Evolutionary conservation across 2,888 invertebrate genomes (phyloP).

Genomic region (Incurvaria masculella): DNA sequence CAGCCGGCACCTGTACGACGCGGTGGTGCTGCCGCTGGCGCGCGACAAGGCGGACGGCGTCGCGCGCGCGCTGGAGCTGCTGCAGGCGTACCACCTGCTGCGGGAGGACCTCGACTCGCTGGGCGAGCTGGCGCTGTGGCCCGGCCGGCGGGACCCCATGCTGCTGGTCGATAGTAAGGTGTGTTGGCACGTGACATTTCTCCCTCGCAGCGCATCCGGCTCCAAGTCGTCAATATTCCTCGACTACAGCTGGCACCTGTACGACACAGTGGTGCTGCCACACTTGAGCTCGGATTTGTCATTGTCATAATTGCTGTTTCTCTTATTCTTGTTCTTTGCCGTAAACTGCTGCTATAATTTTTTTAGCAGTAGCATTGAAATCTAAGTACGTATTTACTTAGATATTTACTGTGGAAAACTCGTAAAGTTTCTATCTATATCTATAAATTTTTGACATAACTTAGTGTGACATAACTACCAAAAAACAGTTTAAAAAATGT

Average conservation of each 20-base stretch:
- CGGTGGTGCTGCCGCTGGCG: slow-evolving; percentile 75
- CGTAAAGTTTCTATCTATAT: no score
- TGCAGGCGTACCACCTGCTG: slow-evolving; percentile 82
- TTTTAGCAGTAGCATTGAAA: no score
- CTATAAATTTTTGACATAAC: no score
- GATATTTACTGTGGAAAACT: no score
- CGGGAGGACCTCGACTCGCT: slow-evolving; percentile 92
- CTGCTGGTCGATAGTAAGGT: slow-evolving; percentile 73
- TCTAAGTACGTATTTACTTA: no score
- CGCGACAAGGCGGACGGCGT: slow-evolving; percentile 70
- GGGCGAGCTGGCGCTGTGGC: slow-evolving; percentile 83
- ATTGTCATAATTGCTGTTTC: no score
- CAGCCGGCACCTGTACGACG: slow-evolving; percentile 70
- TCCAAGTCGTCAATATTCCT: slow-evolving; percentile 79
- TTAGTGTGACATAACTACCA: no score
- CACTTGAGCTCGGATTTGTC: no score
- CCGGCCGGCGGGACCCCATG: slow-evolving; percentile 72
- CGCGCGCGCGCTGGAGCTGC: slow-evolving; percentile 62
- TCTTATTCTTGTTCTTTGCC: no score
- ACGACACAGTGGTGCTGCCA: slow-evolving; percentile 73
- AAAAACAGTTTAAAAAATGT: no score
- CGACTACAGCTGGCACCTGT: slow-evolving; percentile 82
- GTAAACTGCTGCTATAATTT: no score
- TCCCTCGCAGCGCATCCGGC: slow-evolving; percentile 64
- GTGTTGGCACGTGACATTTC: no score